A percentile compares a stretch with the other conserved stretches of the same genome.
These are phyloP conservation scores for Himalopsyche kuldschensis DNA, from an alignment of 2,888 invertebrate genomes.

Conservation along the genomic window DNA sequence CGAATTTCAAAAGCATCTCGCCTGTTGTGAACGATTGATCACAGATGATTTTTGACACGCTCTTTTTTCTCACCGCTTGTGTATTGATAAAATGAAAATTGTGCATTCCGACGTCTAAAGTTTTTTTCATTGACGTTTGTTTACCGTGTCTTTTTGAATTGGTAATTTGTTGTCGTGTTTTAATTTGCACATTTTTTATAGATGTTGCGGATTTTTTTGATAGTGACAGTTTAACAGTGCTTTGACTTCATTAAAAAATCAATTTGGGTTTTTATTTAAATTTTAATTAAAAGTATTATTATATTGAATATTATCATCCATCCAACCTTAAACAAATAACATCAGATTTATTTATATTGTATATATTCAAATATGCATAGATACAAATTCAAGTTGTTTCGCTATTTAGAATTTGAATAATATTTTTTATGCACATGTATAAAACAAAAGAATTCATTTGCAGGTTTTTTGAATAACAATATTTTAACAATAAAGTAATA, in stretches of 20 bases:
- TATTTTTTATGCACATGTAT: no score
- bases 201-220: background rate
- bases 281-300: no score
- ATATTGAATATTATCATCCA: no score
- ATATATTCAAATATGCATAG: no score
- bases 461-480: no score
- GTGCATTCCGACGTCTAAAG: background rate
- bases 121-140: background rate
- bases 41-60: background rate
- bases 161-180: background rate
- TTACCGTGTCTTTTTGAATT: background rate
- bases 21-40: background rate
- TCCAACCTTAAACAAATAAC: no score
- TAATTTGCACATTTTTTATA: background rate
- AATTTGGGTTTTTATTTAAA: no score
- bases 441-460: no score
- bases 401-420: no score
- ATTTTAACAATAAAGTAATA: no score
- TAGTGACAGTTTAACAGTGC: background rate
- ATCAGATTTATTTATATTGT: no score
- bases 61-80: background rate
- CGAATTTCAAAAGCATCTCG: background rate
- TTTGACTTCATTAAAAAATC: background rate
- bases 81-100: background rate
- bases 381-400: no score